Evolutionary conservation across 2,888 invertebrate species (phyloP).

Genomic region (Drosophila austrosaltans): DNA sequence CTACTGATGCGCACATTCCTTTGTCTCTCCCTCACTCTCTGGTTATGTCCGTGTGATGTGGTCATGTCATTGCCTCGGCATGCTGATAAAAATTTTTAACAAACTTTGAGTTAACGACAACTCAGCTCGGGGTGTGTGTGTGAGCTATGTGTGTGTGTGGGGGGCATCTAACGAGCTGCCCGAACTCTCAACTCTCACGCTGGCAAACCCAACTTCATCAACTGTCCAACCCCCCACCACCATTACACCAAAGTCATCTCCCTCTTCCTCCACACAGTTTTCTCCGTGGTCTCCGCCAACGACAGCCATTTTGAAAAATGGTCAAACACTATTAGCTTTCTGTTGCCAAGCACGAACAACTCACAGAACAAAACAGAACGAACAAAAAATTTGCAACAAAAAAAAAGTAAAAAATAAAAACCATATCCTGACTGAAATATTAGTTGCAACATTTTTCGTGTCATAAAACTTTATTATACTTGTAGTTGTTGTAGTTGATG

Average conservation of each 20-base stretch:
- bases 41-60: constrained; percentile 65
- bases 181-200: constrained; percentile 35
- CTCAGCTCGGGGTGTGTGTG: constrained; percentile 23
- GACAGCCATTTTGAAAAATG: constrained; percentile 71
- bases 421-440: constrained; percentile 62
- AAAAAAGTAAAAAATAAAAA: constrained; percentile 36
- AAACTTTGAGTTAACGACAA: constrained; percentile 77
- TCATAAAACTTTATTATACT: constrained; percentile 63
- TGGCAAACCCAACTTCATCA: constrained; percentile 26
- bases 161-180: constrained; percentile 48
- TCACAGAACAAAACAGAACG: constrained; percentile 27
- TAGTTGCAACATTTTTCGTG: constrained; percentile 76
- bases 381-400: constrained; percentile 19
- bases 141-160: constrained; percentile 15
- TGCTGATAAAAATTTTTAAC: constrained; percentile 74
- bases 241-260: background rate
- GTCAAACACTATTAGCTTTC: constrained; percentile 77
- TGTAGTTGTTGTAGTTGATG: constrained; percentile 31
- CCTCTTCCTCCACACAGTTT: background rate
- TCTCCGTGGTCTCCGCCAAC: constrained; percentile 35
- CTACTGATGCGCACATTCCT: constrained; percentile 1
- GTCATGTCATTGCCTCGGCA: constrained; percentile 76
- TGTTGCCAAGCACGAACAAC: constrained; percentile 26
- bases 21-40: constrained; percentile 14
- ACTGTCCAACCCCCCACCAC: background rate